Percentiles rank a stretch among this genome's conserved stretches.
phyloP scores from a whole-genome alignment of 2,888 invertebrate genomes.

The Eupelmus urozonus region DNA sequence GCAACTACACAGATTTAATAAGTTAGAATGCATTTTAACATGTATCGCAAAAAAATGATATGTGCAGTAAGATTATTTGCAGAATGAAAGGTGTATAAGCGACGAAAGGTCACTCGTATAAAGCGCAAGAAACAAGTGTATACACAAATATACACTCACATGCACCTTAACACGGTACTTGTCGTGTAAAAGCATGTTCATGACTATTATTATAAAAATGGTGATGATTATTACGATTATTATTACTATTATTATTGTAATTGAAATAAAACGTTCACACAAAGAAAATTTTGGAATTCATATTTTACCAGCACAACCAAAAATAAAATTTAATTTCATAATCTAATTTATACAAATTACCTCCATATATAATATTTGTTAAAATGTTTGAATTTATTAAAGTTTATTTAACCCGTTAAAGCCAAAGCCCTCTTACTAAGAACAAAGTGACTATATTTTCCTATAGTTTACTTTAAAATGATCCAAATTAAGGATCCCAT shows the following conservation, averaged over 20 bases:
- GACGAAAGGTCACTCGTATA: slow-evolving; percentile 38
- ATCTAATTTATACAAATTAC: no score
- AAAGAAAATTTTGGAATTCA: slow-evolving; percentile 44
- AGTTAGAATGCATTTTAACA: slow-evolving; percentile 46
- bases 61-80: slow-evolving; percentile 47
- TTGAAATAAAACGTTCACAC: slow-evolving; percentile 72
- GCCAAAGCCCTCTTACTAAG: no score
- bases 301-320: no score
- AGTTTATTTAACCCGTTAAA: no score
- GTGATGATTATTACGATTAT: slow-evolving; percentile 66
- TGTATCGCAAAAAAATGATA: slow-evolving; percentile 32
- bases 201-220: slow-evolving; percentile 65
- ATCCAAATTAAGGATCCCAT: no score
- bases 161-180: slow-evolving; percentile 59
- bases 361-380: no score
- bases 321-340: no score
- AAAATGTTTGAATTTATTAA: no score
- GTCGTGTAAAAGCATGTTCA: slow-evolving; percentile 63
- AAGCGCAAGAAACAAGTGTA: slow-evolving; percentile 48
- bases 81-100: slow-evolving; percentile 16
- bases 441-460: no score
- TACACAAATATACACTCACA: slow-evolving; percentile 45
- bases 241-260: slow-evolving; percentile 70
- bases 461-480: no score
- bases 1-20: slow-evolving; percentile 54